A percentile compares a stretch with the other conserved stretches of the same genome.
Evolutionary conservation across 2,113 vertebrate genomes (phyloP).

Genomic region (Vulpes ferrilata): DNA sequence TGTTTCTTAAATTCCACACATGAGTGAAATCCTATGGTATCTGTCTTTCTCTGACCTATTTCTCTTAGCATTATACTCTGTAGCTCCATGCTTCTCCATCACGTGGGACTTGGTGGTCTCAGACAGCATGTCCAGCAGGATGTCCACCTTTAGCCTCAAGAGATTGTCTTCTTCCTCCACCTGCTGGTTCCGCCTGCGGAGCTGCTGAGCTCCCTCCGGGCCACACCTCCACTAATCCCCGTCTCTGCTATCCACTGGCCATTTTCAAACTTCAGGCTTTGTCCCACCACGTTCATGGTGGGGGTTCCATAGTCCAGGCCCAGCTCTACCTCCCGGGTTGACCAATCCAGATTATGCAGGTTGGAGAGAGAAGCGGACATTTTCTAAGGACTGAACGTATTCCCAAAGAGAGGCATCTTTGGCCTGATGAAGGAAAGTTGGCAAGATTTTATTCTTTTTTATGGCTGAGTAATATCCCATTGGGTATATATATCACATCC

Average conservation of each 20-base stretch:
- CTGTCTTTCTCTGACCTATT: background rate
- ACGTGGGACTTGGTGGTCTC: too few relatives aligned
- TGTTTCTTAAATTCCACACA: background rate
- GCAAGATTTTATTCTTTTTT: background rate
- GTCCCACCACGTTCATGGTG: constrained; percentile 93
- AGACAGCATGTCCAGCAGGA: constrained; percentile 94
- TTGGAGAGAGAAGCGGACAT: constrained; percentile 96
- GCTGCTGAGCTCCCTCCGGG: constrained; percentile 92
- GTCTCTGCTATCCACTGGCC: constrained; percentile 96
- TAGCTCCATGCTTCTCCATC: background rate
- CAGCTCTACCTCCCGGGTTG: constrained; percentile 94
- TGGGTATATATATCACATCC: background rate
- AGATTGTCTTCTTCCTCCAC: constrained; percentile 97
- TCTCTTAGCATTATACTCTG: background rate
- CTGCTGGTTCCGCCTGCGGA: constrained; percentile 94
- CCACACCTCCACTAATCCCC: constrained; percentile 85
- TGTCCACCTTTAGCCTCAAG: constrained; percentile 95
- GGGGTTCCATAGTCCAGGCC: constrained; percentile 95
- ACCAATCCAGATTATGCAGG: constrained; percentile 94
- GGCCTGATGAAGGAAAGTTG: background rate
- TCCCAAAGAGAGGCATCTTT: constrained; percentile 95
- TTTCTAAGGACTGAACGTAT: constrained; percentile 97
- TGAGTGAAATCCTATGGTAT: background rate
- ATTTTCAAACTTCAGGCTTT: constrained; percentile 97
- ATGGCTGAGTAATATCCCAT: background rate